A percentile compares a stretch with the other conserved stretches of the same genome.
These are phyloP conservation scores for Lagothrix lagotricha DNA, from an alignment of 2,797 vertebrate genomes.

Conservation along the genomic window DNA sequence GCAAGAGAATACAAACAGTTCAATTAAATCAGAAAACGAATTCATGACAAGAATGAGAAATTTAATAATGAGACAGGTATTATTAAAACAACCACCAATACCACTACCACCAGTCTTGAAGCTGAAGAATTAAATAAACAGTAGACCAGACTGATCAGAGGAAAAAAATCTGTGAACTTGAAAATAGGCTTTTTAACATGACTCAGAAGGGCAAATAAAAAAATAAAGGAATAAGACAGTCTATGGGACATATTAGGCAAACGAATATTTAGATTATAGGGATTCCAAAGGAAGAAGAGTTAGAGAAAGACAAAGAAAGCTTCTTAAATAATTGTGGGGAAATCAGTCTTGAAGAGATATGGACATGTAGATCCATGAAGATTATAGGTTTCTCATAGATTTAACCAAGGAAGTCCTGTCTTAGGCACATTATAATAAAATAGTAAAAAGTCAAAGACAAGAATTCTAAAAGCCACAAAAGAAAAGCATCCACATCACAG, in stretches of 20 bases:
- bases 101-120: neutral
- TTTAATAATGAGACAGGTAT: neutral
- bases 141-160: neutral
- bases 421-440: neutral
- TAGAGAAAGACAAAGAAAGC: neutral
- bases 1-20: neutral
- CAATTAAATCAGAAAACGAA: neutral
- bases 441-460: neutral
- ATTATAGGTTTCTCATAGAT: neutral
- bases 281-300: neutral
- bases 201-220: neutral
- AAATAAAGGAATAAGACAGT: neutral
- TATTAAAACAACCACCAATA: neutral
- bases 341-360: neutral
- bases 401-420: neutral
- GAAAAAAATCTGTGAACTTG: neutral
- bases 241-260: neutral
- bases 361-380: neutral
- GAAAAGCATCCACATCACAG: neutral
- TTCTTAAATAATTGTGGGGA: neutral
- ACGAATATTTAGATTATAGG: neutral
- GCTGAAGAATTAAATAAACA: neutral
- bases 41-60: neutral
- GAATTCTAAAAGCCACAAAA: neutral
- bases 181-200: neutral